phyloP scores from a whole-genome alignment of 2,113 vertebrate species.

The Gambusia affinis region DNA sequence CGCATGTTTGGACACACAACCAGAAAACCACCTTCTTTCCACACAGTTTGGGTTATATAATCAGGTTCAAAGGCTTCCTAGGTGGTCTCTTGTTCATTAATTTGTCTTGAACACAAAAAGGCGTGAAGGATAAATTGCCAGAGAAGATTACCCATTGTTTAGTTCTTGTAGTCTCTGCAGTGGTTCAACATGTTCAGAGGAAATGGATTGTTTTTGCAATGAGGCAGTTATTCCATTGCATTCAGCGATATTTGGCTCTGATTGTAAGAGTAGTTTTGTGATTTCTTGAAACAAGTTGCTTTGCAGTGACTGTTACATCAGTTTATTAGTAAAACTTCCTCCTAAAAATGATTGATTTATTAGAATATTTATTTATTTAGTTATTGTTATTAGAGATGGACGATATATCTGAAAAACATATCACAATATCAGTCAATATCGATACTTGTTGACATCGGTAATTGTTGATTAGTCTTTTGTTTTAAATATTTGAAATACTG shows the following conservation, averaged over 20 bases:
- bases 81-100: slow-evolving; percentile 1
- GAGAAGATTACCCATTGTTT: background rate
- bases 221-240: background rate
- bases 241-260: background rate
- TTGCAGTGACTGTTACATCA: too few species aligned
- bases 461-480: too few species aligned
- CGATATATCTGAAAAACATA: too few species aligned
- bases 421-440: too few species aligned
- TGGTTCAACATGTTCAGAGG: background rate
- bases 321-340: too few species aligned
- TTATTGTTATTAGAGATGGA: too few species aligned
- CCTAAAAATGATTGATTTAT: too few species aligned
- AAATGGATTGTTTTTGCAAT: background rate
- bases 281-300: background rate
- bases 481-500: too few species aligned
- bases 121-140: background rate
- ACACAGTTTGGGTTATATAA: background rate
- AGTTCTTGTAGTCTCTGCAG: background rate
- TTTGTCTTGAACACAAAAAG: slow-evolving; percentile 1
- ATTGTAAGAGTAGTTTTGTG: background rate
- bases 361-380: too few species aligned
- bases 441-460: too few species aligned
- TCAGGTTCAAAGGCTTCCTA: background rate
- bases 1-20: background rate
- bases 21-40: background rate